phyloP scores from a whole-genome alignment of 2,113 vertebrate species.

The Formicarius rufipectus region DNA sequence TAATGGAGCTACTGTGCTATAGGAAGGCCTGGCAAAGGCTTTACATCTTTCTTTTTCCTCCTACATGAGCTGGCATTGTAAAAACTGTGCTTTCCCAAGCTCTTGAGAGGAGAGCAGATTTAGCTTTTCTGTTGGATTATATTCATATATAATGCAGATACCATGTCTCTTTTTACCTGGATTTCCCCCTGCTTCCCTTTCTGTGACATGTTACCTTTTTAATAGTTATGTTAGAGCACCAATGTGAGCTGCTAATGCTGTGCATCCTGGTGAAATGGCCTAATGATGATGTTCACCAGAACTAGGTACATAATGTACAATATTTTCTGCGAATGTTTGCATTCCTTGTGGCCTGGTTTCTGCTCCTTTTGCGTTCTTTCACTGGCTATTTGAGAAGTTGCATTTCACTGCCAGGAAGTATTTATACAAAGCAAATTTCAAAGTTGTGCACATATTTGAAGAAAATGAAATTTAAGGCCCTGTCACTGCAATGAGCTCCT shows the following conservation, averaged over 20 bases:
- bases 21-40: conserved; percentile 24
- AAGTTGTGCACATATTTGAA: conserved; percentile 51
- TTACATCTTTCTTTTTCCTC: not conserved
- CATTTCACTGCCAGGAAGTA: conserved; percentile 53
- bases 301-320: not conserved
- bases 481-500: conserved; percentile 41
- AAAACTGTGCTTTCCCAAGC: conserved; percentile 4
- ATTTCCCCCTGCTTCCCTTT: not conserved
- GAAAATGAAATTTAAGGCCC: conserved; percentile 55
- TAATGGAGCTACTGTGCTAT: not conserved
- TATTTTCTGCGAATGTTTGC: conserved; percentile 42
- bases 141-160: not conserved
- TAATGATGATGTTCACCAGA: conserved; percentile 41
- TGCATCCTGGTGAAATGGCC: not conserved
- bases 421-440: conserved; percentile 56
- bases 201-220: not conserved
- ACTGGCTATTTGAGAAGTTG: conserved; percentile 43
- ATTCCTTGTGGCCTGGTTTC: conserved; percentile 40
- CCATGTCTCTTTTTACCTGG: not conserved
- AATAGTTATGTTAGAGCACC: not conserved
- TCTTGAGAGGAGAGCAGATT: not conserved
- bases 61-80: conserved; percentile 20
- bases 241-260: not conserved
- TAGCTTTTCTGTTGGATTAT: not conserved
- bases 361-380: conserved; percentile 27